phyloP scores from a whole-genome alignment of 2,797 vertebrate species.

The Phoeniculus purpureus region DNA sequence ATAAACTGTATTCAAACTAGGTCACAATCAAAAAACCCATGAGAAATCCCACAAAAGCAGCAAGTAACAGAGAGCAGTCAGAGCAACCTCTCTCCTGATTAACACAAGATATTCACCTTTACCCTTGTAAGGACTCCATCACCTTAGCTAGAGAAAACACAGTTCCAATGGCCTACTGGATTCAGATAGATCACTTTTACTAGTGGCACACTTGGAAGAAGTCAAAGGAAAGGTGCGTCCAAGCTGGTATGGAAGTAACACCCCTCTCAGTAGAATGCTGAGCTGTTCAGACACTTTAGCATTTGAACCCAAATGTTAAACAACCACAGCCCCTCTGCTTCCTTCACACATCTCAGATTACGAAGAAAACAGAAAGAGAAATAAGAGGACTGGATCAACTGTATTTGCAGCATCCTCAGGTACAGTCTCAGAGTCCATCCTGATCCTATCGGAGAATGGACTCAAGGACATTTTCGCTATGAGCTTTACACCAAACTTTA shows the following conservation, averaged over 20 bases:
- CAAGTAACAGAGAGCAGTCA: not conserved
- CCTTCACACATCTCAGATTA: not conserved
- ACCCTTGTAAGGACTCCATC: not conserved
- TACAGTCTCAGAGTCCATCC: not conserved
- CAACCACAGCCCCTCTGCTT: not conserved
- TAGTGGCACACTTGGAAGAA: not conserved
- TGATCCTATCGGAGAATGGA: fast-evolving
- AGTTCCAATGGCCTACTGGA: not conserved
- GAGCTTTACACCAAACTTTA: not conserved
- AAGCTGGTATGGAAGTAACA: not conserved
- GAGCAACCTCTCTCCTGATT: not conserved
- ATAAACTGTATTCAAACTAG: not conserved
- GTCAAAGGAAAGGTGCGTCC: not conserved
- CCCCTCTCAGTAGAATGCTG: not conserved
- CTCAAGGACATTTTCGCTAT: not conserved
- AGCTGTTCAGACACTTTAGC: not conserved
- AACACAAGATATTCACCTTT: not conserved
- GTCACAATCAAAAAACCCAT: not conserved
- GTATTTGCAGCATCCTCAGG: not conserved
- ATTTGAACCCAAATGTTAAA: not conserved
- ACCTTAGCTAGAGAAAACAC: not conserved
- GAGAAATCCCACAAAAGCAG: not conserved
- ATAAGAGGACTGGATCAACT: not conserved
- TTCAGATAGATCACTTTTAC: fast-evolving
- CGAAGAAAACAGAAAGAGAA: not conserved